Conservation (phyloP, 2,797 vertebrate genomes). For the Monodelphis domestica region DNA sequence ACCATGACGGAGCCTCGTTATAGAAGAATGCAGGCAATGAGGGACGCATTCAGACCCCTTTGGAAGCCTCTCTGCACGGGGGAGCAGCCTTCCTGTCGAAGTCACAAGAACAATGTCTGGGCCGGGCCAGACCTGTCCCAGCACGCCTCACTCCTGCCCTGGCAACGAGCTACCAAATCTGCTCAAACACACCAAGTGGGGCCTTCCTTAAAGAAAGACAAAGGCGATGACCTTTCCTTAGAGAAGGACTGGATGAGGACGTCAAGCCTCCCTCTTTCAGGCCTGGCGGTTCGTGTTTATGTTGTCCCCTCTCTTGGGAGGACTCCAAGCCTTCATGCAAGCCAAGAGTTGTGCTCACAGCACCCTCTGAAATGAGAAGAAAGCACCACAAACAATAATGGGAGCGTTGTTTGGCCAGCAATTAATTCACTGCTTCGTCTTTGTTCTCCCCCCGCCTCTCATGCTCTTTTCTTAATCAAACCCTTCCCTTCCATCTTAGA, state of each 20-base stretch:
- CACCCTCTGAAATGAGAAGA: background rate
- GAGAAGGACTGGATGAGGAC: background rate
- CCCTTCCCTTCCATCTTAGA: too few species aligned
- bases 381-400: background rate
- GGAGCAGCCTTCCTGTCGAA: constrained; percentile 25
- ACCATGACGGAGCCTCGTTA: background rate
- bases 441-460: background rate
- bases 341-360: constrained; percentile 9
- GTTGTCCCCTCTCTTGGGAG: background rate
- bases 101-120: background rate
- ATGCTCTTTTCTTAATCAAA: background rate
- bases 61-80: background rate
- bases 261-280: background rate
- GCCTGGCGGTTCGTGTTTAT: background rate
- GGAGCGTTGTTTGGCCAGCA: background rate
- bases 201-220: background rate
- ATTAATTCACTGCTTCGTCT: background rate
- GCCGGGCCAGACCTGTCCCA: background rate
- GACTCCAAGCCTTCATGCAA: background rate
- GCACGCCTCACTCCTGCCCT: background rate
- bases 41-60: background rate
- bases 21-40: constrained; percentile 14
- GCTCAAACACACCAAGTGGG: background rate
- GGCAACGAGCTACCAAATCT: background rate
- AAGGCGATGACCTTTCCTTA: background rate